Base-by-base conservation (phyloP, 2,888 invertebrate genomes). In the Piscicola geometra region DNA sequence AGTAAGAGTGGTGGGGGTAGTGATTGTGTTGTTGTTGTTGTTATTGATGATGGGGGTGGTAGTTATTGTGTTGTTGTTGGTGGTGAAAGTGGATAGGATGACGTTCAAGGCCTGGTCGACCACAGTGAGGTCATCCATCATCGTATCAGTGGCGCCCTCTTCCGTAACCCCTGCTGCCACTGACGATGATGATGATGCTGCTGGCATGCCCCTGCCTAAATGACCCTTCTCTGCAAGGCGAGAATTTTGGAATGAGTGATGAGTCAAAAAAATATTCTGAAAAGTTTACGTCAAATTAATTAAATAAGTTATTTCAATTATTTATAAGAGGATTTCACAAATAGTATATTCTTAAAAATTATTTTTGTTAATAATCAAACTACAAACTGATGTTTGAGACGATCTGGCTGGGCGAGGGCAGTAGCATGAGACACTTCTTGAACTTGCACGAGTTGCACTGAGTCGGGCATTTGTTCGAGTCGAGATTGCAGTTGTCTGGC, bases 401-500 rank as follows among this genome's bases (percentile, higher is more conserved):
- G n/a, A 73, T 64, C 32, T 73, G 73, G 9, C 56, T 73, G 64
- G 73, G 73, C n/a, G 60, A 60, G 5, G 73, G 73, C 21, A 73
- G 73, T 1, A 73, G 36, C 64, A 73, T 60, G 32, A 73, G 36
- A 35, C 70, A 72, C 60, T 77, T 79, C 60, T 78, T 77, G 18
- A 78, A 77, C n/a, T 80, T 78, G 32, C 79, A 78, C 9, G 73
- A 73, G 35, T 47, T 12, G 36, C 73, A 73, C n/a, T 67, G 67
- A 47, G 32, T 73, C 66, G 25, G 52, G 21, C 56, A 66, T 33
- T 52, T 36, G 28, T 35, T 52, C n/a, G 36, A 0, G 32, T 73
- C 73, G 5, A 64, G n/a, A 35, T 60, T 73, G 64, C 73, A 73
- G 30, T 36, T 64, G 33, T 73, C 73, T 73, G 73, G 3, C 15